phyloP scores from a whole-genome alignment of 2,888 invertebrate species.

The Gortyna flavago region DNA sequence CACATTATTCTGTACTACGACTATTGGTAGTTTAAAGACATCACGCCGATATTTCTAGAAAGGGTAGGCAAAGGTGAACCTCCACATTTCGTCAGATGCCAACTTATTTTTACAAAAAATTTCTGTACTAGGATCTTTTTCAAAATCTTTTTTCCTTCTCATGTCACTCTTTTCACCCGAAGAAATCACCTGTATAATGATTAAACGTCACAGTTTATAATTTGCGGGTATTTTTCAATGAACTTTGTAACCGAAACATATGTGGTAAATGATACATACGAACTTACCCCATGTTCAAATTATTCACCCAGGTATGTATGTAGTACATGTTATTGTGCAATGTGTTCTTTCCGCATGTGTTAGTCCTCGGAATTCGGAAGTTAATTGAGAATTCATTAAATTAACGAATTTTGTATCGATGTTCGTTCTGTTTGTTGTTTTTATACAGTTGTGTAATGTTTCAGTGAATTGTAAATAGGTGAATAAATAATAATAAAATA shows the following conservation, averaged over 20 bases:
- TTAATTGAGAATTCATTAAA: conserved; percentile 52
- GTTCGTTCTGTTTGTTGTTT: conserved; percentile 44
- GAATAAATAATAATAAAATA: too few relatives aligned
- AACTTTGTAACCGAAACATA: not conserved
- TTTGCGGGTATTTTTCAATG: not conserved
- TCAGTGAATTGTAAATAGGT: conserved; percentile 6
- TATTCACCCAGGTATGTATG: not conserved
- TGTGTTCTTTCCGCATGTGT: conserved; percentile 35
- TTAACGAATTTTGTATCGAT: conserved; percentile 36
- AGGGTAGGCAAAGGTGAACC: not conserved
- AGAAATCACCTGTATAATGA: not conserved
- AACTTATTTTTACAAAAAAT: not conserved
- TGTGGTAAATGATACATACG: not conserved
- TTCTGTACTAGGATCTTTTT: not conserved
- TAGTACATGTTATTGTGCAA: not conserved
- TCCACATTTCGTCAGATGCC: not conserved
- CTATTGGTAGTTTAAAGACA: not conserved
- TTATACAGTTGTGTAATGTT: conserved; percentile 22
- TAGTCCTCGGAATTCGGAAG: conserved; percentile 29
- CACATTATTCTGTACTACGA: not conserved
- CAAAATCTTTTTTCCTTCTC: not conserved
- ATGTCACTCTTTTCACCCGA: too few relatives aligned
- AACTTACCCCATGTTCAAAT: not conserved
- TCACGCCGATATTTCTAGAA: too few relatives aligned
- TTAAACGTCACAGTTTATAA: not conserved